phyloP scores from a whole-genome alignment of 1,140 invertebrate species.

The Tachypleus tridentatus region DNA sequence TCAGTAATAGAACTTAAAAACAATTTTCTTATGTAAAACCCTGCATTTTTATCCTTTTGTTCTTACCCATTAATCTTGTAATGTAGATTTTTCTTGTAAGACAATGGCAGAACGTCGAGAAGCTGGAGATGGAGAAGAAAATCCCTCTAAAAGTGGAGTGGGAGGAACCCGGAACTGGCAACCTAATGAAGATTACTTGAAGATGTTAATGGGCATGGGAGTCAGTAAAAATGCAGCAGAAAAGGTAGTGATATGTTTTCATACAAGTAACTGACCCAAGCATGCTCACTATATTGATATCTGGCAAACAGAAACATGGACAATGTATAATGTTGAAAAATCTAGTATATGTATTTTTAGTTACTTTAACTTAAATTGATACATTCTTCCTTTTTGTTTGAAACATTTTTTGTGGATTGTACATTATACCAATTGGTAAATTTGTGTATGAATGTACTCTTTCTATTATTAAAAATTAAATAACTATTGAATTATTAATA shows the following conservation, averaged over 20 bases:
- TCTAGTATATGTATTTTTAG: background rate
- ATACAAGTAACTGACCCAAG: background rate
- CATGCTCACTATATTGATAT: background rate
- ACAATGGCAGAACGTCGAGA: slow-evolving; percentile 16
- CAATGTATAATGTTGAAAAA: background rate
- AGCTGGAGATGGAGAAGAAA: slow-evolving; percentile 21
- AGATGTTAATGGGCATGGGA: slow-evolving; percentile 32
- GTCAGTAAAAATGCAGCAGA: slow-evolving; percentile 30
- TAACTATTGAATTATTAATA: no score
- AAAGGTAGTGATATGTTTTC: slow-evolving; percentile 26
- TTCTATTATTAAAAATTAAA: no score
- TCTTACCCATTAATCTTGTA: no score
- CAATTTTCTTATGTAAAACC: no score
- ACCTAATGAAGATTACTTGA: slow-evolving; percentile 31
- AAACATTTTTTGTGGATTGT: slow-evolving; percentile 3
- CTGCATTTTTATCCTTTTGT: no score
- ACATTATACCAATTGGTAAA: background rate
- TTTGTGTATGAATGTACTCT: no score
- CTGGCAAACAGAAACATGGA: background rate
- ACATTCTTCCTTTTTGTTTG: background rate
- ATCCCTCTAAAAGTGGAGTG: background rate
- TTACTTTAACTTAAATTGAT: background rate
- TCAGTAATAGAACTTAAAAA: no score
- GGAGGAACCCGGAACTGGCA: slow-evolving; percentile 21
- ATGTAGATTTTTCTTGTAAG: no score